Percentiles rank a stretch among this genome's conserved stretches.
Conservation (phyloP, 2,888 invertebrate genomes). For the Lymantria monacha region DNA sequence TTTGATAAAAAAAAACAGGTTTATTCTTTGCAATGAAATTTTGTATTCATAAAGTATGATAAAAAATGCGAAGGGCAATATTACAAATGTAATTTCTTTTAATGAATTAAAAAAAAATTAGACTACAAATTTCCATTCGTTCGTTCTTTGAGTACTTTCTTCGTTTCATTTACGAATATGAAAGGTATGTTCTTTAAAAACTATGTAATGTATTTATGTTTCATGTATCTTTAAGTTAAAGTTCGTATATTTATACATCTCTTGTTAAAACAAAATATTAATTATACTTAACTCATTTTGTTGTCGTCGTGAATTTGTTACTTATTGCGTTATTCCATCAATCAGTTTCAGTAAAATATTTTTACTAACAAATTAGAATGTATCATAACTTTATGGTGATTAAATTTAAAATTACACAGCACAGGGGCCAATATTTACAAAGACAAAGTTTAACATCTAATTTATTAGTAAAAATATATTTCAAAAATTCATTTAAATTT, state of each 20-base stretch:
- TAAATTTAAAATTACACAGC: neutral
- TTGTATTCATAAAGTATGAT: too few species aligned
- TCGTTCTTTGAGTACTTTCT: neutral
- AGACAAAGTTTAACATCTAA: neutral
- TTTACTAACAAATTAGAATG: constrained; percentile 4
- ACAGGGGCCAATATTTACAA: constrained; percentile 2
- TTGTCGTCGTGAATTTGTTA: constrained; percentile 28
- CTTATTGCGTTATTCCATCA: constrained; percentile 17
- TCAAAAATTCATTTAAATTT: too few species aligned
- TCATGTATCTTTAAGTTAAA: neutral
- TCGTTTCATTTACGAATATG: neutral
- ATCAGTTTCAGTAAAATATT: neutral
- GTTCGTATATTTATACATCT: constrained; percentile 15
- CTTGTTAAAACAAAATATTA: constrained; percentile 11
- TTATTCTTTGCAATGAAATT: too few species aligned
- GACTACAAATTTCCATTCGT: constrained; percentile 2
- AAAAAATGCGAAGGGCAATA: too few species aligned
- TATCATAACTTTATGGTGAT: neutral
- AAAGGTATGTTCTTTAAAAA: too few species aligned
- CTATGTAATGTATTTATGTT: too few species aligned
- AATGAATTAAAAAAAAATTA: too few species aligned
- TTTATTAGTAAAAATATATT: constrained; percentile 6
- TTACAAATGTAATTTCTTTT: too few species aligned
- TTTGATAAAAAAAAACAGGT: too few species aligned
- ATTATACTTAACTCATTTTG: constrained; percentile 27